phyloP scores from a whole-genome alignment of 2,888 invertebrate genomes.

The Gerris lacustris region DNA sequence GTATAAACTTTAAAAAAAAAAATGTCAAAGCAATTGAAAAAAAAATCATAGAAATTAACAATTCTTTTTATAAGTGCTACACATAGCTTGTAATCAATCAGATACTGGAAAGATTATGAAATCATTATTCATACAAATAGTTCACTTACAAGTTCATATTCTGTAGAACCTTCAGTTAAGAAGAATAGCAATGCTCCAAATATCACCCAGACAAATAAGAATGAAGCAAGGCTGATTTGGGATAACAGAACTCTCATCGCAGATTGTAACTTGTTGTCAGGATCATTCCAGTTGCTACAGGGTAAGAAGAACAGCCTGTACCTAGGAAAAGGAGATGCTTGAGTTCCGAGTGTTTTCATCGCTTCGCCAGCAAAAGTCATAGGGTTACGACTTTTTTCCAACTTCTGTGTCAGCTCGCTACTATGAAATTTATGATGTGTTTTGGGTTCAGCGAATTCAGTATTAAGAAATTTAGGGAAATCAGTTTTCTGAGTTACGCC shows the following conservation, averaged over 20 bases:
- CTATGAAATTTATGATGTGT: neutral
- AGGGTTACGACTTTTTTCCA: neutral
- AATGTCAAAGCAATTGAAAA: too few species aligned
- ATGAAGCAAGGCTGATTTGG: slow-evolving; percentile 47
- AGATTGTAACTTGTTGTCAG: slow-evolving; percentile 38
- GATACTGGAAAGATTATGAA: too few species aligned
- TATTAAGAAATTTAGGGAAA: neutral
- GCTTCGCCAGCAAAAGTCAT: neutral
- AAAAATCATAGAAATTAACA: too few species aligned
- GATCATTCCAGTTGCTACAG: slow-evolving; percentile 33
- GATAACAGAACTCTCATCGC: slow-evolving; percentile 44
- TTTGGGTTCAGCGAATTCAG: neutral
- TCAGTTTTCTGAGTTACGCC: neutral
- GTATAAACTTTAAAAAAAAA: too few species aligned
- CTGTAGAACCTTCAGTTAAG: slow-evolving; percentile 43
- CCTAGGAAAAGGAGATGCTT: slow-evolving; percentile 40
- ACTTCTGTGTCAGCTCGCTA: neutral
- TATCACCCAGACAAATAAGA: slow-evolving; percentile 50
- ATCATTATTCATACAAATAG: too few species aligned
- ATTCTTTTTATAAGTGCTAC: too few species aligned
- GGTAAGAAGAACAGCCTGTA: slow-evolving; percentile 49
- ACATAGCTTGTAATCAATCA: too few species aligned
- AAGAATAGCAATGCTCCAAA: slow-evolving; percentile 51
- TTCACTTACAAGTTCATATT: slow-evolving; percentile 37
- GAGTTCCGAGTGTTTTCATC: slow-evolving; percentile 35